Evolutionary conservation across 2,797 vertebrate genomes (phyloP).

Genomic region (Caiman crocodilus): DNA sequence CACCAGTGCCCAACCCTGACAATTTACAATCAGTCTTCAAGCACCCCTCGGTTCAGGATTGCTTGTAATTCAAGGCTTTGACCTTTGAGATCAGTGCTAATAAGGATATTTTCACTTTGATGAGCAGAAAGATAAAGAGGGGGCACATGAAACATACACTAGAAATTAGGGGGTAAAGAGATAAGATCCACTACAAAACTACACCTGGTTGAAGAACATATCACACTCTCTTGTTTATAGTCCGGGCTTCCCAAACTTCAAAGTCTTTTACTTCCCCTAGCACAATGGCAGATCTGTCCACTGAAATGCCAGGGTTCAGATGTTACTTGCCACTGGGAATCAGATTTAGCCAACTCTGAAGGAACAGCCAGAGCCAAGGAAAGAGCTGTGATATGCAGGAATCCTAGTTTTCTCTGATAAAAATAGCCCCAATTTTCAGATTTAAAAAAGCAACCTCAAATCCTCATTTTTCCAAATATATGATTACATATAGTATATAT

Average conservation of each 20-base stretch:
- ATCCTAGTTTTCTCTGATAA: no score
- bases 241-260: background rate
- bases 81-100: background rate
- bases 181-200: background rate
- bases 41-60: background rate
- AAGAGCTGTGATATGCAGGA: background rate
- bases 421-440: no score
- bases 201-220: background rate
- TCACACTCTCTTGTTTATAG: no score
- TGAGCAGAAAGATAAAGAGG: background rate
- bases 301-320: background rate
- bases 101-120: background rate
- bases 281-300: background rate
- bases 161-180: background rate
- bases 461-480: no score
- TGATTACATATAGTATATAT: no score
- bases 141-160: background rate
- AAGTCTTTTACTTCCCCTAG: background rate
- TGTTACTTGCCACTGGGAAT: background rate
- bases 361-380: background rate
- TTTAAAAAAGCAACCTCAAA: no score
- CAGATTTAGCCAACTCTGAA: background rate
- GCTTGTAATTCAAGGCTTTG: background rate
- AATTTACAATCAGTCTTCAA: conserved; percentile 24
- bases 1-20: background rate